phyloP scores from a whole-genome alignment of 2,797 vertebrate genomes.

The Acipenser transmontanus region DNA sequence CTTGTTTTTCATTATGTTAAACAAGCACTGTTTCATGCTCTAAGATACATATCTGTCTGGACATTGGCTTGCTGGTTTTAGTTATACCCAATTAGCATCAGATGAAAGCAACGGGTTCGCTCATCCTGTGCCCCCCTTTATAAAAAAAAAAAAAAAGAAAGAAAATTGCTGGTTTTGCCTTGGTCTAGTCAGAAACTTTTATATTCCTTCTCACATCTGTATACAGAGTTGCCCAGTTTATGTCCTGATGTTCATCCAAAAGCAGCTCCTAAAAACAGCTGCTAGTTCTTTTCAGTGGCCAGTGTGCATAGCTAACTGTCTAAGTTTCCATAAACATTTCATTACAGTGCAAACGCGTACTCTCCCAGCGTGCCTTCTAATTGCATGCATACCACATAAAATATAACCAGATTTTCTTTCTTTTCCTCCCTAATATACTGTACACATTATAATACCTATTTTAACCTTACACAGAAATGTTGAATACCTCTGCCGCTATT shows the following conservation, averaged over 20 bases:
- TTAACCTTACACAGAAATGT: background rate
- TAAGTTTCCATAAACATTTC: constrained; percentile 49
- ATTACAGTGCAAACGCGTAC: constrained; percentile 32
- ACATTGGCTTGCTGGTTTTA: background rate
- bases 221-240: background rate
- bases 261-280: constrained; percentile 24
- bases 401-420: constrained; percentile 65
- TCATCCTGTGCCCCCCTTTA: background rate
- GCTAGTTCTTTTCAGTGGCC: constrained; percentile 40
- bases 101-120: background rate
- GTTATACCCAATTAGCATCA: background rate
- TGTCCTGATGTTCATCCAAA: constrained; percentile 1
- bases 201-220: constrained; percentile 6
- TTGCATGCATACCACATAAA: constrained; percentile 62
- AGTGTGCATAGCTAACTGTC: constrained; percentile 34
- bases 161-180: background rate
- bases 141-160: background rate
- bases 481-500: background rate
- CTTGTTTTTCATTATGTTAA: too few species aligned
- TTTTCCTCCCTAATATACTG: constrained; percentile 30
- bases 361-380: constrained; percentile 46
- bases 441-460: constrained; percentile 4
- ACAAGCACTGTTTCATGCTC: too few species aligned
- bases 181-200: background rate
- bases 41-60: background rate